Evolutionary conservation across 2,113 vertebrate genomes (phyloP).

Genomic region (Catagonus wagneri): DNA sequence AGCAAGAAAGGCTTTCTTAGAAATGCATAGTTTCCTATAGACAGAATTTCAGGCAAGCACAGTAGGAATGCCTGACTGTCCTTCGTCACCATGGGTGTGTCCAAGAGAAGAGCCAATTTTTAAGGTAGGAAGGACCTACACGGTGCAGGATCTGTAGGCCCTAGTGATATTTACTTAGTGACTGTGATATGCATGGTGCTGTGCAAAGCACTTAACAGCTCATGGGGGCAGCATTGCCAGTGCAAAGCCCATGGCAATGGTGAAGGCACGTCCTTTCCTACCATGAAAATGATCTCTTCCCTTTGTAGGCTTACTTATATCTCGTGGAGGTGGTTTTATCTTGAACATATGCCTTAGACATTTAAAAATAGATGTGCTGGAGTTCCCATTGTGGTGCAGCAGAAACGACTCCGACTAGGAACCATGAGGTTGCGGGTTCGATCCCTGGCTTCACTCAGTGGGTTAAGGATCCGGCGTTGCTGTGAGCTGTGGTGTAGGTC

Average conservation of each 20-base stretch:
- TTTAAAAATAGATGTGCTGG: neutral
- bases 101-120: neutral
- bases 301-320: neutral
- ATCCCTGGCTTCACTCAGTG: no score
- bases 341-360: neutral
- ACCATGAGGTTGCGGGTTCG: no score
- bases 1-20: neutral
- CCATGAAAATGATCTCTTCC: neutral
- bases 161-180: neutral
- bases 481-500: no score
- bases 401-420: no score
- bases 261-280: neutral
- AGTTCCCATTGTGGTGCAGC: neutral
- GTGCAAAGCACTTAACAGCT: neutral
- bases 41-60: neutral
- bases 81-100: neutral
- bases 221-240: neutral
- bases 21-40: neutral
- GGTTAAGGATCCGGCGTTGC: no score
- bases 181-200: neutral
- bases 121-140: neutral
- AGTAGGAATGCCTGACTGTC: neutral
- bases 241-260: neutral
- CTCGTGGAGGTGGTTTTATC: neutral
- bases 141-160: neutral